Base-by-base conservation (phyloP, 2,113 vertebrate genomes). In the Tangachromis dhanisi region DNA sequence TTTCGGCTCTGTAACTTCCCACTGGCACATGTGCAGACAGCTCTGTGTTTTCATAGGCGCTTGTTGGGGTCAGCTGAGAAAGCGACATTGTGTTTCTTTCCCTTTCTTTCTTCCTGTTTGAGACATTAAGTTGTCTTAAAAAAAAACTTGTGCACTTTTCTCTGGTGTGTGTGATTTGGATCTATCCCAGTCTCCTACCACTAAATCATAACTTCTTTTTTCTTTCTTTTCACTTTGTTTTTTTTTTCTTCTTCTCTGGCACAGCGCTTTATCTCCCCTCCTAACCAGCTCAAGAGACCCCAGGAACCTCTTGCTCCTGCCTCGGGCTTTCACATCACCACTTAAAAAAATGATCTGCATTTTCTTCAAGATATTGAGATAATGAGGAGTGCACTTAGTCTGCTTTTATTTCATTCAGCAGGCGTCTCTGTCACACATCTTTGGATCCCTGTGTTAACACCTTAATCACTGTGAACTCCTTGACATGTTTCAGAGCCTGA, bases 361-460 rank as follows among this genome's bases (percentile, higher is more conserved):
- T 76, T 76, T 76, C 71, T 49, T 17, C 71, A 49, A 76, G 71
- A 76, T 29, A 49, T 31, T 49, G 71, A 31, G 71, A 76, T 19
- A 19, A 2, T 76, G 24, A 73, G 40, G 21, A 49, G 6, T 76
- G 24, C 16, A 12, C 24, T 76, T 76, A 76, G 71, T 76, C 24
- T 4, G 24, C 24, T 11, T 76, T 29, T 31, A 49, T 49, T 76
- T 12, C 24, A 19, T 76, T 3, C 24, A 29, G 3, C 71, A 47
- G 71, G 16, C 4, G 0, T 76, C 6, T 19, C 42, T 49, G 24
- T 76, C 71, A 76, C 42, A 29, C 71, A 47, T 26, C 42, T 26
- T 76, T 47, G 40, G 24, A 45, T 19, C 42, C 14, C 42, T 47
- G 4, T 8, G 42, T 76, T 76, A 49, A 49, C 71, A 31, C 26